Conservation (phyloP, 2,113 vertebrate genomes). For the Alethe castanea region DNA sequence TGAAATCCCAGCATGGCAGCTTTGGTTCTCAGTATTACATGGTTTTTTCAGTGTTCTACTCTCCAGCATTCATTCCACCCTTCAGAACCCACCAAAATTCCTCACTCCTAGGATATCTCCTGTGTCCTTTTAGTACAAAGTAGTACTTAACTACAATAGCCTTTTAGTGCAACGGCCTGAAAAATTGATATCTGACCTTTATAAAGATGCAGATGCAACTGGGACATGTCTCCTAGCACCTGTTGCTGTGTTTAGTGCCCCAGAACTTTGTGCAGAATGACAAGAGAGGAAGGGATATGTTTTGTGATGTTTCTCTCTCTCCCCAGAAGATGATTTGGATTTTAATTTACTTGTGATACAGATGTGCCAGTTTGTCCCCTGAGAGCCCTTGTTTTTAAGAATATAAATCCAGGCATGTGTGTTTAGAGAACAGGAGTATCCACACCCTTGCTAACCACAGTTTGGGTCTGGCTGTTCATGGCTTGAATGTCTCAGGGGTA, state of each 20-base stretch:
- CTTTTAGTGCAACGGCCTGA: neutral
- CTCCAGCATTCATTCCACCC: neutral
- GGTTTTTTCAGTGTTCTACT: neutral
- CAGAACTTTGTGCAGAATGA: neutral
- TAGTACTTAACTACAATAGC: neutral
- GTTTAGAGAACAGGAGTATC: neutral
- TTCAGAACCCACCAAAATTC: neutral
- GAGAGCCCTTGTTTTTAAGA: neutral
- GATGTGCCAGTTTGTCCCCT: neutral
- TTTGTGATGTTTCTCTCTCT: neutral
- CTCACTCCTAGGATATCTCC: neutral
- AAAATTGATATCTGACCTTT: neutral
- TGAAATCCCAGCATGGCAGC: constrained; percentile 1
- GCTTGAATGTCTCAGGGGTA: neutral
- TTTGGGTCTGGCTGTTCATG: neutral
- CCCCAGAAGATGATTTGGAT: neutral
- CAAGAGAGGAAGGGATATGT: neutral
- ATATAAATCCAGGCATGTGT: neutral
- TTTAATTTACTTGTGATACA: neutral
- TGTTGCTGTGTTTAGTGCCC: neutral
- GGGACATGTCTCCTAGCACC: neutral
- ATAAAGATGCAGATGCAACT: neutral
- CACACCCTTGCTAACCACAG: neutral
- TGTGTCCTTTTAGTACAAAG: neutral
- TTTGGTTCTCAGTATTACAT: neutral